Evolutionary conservation across 2,797 vertebrate genomes (phyloP).

Genomic region (Galagoides demidoff): DNA sequence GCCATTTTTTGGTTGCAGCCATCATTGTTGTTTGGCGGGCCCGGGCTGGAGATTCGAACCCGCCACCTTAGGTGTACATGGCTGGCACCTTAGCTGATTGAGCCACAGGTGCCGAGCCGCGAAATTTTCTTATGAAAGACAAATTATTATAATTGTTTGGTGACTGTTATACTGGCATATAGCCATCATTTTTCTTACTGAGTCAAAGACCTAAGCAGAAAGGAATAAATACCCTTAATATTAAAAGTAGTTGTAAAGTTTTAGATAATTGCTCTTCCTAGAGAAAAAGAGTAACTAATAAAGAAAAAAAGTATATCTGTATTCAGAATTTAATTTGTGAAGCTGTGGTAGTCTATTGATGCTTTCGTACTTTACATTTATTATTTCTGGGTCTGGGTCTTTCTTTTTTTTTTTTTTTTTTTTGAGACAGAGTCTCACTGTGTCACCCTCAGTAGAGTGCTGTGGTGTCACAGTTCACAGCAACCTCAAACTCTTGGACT

Average conservation of each 20-base stretch:
- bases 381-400: not conserved
- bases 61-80: too few species aligned
- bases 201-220: slow-evolving; percentile 46
- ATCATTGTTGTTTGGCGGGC: too few species aligned
- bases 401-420: too few species aligned
- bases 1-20: too few species aligned
- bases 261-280: slow-evolving; percentile 40
- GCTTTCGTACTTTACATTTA: slow-evolving; percentile 1
- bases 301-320: not conserved
- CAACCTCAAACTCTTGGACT: too few species aligned
- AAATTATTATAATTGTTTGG: slow-evolving; percentile 1
- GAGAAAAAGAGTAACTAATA: not conserved
- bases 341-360: not conserved
- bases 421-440: too few species aligned
- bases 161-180: not conserved
- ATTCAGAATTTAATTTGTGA: slow-evolving; percentile 6
- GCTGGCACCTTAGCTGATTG: too few species aligned
- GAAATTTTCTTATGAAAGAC: slow-evolving; percentile 41
- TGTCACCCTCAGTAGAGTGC: too few species aligned
- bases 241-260: slow-evolving; percentile 32
- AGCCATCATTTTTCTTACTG: not conserved
- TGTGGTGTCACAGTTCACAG: too few species aligned
- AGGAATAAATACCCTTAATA: slow-evolving; percentile 18
- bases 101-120: too few species aligned
- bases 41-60: too few species aligned